These are phyloP conservation scores for Epizoanthus illoricatus DNA, from an alignment of 92 coral and sea anemone genomes.

Conservation along the genomic window DNA sequence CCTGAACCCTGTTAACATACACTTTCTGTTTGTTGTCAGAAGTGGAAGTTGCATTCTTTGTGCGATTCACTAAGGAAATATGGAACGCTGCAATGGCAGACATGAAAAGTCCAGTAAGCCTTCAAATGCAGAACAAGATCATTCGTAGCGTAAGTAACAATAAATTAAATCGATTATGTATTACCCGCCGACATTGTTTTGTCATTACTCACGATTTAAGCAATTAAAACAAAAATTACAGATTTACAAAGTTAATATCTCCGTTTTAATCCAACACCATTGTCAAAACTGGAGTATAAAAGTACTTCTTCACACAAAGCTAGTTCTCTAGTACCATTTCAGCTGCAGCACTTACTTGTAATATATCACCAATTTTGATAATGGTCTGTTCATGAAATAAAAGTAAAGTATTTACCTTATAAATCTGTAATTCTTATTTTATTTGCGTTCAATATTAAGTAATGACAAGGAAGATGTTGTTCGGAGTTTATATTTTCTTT, in stretches of 20 bases:
- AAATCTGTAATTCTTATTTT: too few relatives aligned
- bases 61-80: slow-evolving; percentile 4
- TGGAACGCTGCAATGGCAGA: slow-evolving; percentile 16
- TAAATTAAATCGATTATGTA: too few relatives aligned
- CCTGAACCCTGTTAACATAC: too few relatives aligned
- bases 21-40: background rate
- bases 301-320: background rate
- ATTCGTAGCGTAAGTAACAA: slow-evolving; percentile 9
- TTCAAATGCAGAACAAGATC: slow-evolving; percentile 8
- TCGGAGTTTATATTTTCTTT: background rate
- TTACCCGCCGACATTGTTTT: background rate
- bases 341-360: too few relatives aligned
- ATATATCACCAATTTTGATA: too few relatives aligned
- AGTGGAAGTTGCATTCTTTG: slow-evolving; percentile 29
- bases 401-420: too few relatives aligned
- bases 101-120: slow-evolving; percentile 3
- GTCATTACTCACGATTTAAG: too few relatives aligned
- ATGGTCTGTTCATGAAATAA: too few relatives aligned
- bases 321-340: too few relatives aligned
- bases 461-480: background rate
- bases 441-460: too few relatives aligned
- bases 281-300: background rate
- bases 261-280: too few relatives aligned
- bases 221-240: too few relatives aligned
- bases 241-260: background rate